Percentiles rank a stretch among this genome's conserved stretches.
phyloP scores from a whole-genome alignment of 2,113 vertebrate genomes.

The Empidonax traillii region DNA sequence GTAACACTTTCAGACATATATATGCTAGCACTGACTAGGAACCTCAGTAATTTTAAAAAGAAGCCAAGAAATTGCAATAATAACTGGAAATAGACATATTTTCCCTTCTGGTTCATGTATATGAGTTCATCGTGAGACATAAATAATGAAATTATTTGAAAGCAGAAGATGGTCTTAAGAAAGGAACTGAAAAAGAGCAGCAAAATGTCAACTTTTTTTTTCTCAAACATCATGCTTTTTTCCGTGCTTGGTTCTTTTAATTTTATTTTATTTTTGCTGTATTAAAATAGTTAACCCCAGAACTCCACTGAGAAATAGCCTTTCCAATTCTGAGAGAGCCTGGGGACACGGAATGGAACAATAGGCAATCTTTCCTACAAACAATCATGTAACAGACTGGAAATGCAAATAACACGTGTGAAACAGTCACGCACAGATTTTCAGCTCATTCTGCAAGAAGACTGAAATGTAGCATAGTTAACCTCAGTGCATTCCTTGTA shows the following conservation, averaged over 20 bases:
- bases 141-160: neutral
- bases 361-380: neutral
- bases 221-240: neutral
- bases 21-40: fast-evolving
- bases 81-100: neutral
- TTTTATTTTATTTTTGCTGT: neutral
- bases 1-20: neutral
- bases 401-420: neutral
- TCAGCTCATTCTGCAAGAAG: neutral
- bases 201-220: neutral
- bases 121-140: neutral
- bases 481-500: neutral
- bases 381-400: neutral
- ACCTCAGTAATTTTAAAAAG: neutral
- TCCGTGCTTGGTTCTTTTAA: neutral
- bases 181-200: neutral
- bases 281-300: neutral
- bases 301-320: neutral
- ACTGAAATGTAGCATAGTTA: neutral
- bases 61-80: neutral
- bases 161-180: neutral
- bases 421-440: neutral
- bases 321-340: neutral
- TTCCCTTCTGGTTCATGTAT: neutral
- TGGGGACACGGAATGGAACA: neutral